These are phyloP conservation scores for Orestias chungarensis DNA, from an alignment of 2,797 vertebrate species.

Conservation along the genomic window DNA sequence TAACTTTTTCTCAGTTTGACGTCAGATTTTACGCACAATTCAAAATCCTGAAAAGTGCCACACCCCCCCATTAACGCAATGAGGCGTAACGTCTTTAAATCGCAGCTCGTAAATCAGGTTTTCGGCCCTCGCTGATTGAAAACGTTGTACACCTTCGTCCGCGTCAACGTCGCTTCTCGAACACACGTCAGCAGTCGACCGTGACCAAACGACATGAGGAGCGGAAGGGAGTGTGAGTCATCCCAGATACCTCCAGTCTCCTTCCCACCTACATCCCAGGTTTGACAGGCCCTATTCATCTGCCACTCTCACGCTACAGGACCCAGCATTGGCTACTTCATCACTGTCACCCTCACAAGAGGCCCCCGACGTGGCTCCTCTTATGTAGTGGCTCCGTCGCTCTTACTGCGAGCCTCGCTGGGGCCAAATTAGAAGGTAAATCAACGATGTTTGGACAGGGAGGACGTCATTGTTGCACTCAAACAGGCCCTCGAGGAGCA, in stretches of 20 bases:
- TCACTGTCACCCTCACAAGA: slow-evolving; percentile 33
- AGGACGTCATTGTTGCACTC: slow-evolving; percentile 18
- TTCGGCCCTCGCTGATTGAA: slow-evolving; percentile 26
- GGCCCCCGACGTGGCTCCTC: slow-evolving; percentile 29
- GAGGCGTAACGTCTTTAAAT: slow-evolving; percentile 35
- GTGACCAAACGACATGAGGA: slow-evolving; percentile 59
- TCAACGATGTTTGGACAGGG: slow-evolving; percentile 25
- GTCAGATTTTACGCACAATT: slow-evolving; percentile 35
- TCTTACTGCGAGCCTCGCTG: slow-evolving; percentile 17
- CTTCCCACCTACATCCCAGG: slow-evolving; percentile 63
- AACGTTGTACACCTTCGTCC: neutral
- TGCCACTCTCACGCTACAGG: slow-evolving; percentile 41
- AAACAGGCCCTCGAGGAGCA: slow-evolving; percentile 20
- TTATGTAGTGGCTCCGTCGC: slow-evolving; percentile 19
- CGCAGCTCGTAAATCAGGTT: slow-evolving; percentile 17
- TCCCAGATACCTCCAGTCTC: slow-evolving; percentile 57
- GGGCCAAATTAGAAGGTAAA: slow-evolving; percentile 20
- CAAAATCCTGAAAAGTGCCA: slow-evolving; percentile 25
- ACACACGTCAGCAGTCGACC: slow-evolving; percentile 48
- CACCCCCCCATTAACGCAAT: slow-evolving; percentile 41
- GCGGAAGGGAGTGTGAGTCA: slow-evolving; percentile 70
- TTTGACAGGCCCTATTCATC: slow-evolving; percentile 55
- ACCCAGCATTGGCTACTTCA: slow-evolving; percentile 25
- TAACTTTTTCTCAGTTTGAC: slow-evolving; percentile 18
- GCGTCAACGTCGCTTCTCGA: slow-evolving; percentile 20